These are phyloP conservation scores for Lates japonicus DNA, from an alignment of 2,797 vertebrate genomes.

Conservation along the genomic window DNA sequence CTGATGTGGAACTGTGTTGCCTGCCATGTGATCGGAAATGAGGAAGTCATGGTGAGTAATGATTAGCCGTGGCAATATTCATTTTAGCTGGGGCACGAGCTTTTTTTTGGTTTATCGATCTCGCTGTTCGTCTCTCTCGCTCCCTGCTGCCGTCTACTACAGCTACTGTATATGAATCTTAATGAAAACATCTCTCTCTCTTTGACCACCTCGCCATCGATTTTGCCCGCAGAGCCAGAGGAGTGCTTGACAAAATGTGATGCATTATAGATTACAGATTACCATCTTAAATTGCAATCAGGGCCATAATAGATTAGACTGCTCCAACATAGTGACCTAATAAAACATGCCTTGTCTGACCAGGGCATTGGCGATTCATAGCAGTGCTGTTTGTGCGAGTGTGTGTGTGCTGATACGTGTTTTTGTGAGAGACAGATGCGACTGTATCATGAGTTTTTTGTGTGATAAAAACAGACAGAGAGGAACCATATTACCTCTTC, in stretches of 20 bases:
- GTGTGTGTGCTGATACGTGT: conserved; percentile 8
- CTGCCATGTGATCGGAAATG: conserved; percentile 50
- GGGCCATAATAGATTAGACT: conserved; percentile 52
- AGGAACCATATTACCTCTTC: conserved; percentile 26
- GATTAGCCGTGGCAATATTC: conserved; percentile 11
- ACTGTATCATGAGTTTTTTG: conserved; percentile 22
- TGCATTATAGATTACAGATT: conserved; percentile 71
- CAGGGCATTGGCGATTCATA: conserved; percentile 2
- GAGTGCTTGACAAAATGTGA: conserved; percentile 60
- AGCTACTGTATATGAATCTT: conserved; percentile 58
- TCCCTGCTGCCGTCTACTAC: conserved; percentile 43
- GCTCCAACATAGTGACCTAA: conserved; percentile 44
- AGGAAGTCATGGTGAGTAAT: conserved; percentile 52
- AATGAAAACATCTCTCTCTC: conserved; percentile 68
- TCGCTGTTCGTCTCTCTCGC: conserved; percentile 6
- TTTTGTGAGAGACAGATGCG: conserved; percentile 30
- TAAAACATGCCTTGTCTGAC: conserved; percentile 44
- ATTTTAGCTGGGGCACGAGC: neutral
- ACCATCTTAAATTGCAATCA: conserved; percentile 73
- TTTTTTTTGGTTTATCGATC: conserved; percentile 1
- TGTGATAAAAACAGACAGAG: conserved; percentile 10
- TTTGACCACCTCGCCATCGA: conserved; percentile 61
- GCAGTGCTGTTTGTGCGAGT: neutral
- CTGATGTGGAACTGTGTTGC: neutral
- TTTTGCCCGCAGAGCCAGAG: conserved; percentile 43